Conservation (phyloP, 2,888 invertebrate genomes). For the Epistrophe grossulariae region DNA sequence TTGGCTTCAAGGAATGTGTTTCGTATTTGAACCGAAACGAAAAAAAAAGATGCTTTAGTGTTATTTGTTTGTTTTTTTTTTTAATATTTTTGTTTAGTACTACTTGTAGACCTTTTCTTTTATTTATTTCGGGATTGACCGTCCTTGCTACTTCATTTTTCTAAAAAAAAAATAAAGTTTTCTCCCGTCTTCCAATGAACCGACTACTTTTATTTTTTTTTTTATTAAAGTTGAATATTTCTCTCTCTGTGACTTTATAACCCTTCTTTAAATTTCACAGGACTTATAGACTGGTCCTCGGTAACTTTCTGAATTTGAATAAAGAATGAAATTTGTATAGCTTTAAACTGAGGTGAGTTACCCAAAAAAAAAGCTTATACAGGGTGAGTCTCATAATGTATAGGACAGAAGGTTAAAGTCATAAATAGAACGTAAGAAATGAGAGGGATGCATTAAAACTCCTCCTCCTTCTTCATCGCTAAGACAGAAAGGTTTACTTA, state of each 20-base stretch:
- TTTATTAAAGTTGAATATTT: background rate
- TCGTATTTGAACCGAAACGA: background rate
- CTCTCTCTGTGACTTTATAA: background rate
- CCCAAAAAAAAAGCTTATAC: background rate
- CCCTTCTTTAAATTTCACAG: background rate
- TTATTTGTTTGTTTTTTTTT: background rate
- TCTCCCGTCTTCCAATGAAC: background rate
- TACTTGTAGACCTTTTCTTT: background rate
- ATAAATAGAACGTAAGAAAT: no score
- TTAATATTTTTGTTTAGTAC: background rate
- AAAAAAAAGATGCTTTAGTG: background rate
- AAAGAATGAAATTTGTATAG: background rate
- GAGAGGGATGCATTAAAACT: no score
- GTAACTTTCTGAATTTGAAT: background rate
- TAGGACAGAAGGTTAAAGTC: no score
- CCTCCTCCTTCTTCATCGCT: no score
- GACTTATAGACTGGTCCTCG: background rate
- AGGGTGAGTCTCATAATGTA: background rate
- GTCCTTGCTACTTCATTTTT: background rate
- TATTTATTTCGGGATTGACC: background rate
- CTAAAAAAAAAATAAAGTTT: background rate
- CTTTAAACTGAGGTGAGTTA: background rate
- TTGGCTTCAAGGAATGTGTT: background rate
- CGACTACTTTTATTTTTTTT: background rate
- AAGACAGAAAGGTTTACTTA: no score